Percentiles rank a stretch among this genome's conserved stretches.
These are phyloP conservation scores for Amniataba percoides DNA, from an alignment of 2,797 vertebrate species.

Conservation along the genomic window DNA sequence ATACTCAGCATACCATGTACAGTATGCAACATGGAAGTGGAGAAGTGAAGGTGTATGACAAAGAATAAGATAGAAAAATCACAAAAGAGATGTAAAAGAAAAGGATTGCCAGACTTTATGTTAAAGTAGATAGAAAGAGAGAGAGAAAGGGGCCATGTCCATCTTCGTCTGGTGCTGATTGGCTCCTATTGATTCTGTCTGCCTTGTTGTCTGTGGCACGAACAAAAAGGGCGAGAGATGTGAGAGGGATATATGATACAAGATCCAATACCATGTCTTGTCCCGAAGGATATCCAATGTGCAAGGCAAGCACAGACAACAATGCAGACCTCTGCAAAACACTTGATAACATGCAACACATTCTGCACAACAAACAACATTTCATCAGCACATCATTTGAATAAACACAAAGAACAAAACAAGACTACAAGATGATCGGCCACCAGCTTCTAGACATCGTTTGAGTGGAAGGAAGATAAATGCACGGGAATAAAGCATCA, in stretches of 20 bases:
- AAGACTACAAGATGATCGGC: not conserved
- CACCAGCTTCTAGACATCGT: not conserved
- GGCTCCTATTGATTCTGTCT: conserved; percentile 66
- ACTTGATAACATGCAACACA: not conserved
- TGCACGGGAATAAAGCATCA: not conserved
- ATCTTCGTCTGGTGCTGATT: conserved; percentile 47
- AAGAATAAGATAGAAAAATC: not conserved
- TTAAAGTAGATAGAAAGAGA: not conserved
- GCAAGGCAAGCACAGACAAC: not conserved
- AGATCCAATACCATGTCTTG: conserved; percentile 5
- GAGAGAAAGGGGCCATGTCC: conserved; percentile 18
- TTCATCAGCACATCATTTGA: not conserved
- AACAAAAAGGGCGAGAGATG: conserved; percentile 3
- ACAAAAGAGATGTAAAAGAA: not conserved
- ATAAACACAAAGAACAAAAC: not conserved
- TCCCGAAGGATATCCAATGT: not conserved
- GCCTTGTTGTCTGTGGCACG: conserved; percentile 24
- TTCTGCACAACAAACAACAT: not conserved
- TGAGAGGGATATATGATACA: conserved; percentile 28
- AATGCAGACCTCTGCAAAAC: not conserved
- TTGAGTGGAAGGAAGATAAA: not conserved
- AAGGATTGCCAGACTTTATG: not conserved
- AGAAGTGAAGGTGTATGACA: not conserved
- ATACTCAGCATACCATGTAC: too few species aligned
- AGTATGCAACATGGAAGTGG: too few species aligned